A percentile compares a stretch with the other conserved stretches of the same genome.
These are phyloP conservation scores for Drosophila watanabei DNA, from an alignment of 1,140 invertebrate species.

Conservation along the genomic window DNA sequence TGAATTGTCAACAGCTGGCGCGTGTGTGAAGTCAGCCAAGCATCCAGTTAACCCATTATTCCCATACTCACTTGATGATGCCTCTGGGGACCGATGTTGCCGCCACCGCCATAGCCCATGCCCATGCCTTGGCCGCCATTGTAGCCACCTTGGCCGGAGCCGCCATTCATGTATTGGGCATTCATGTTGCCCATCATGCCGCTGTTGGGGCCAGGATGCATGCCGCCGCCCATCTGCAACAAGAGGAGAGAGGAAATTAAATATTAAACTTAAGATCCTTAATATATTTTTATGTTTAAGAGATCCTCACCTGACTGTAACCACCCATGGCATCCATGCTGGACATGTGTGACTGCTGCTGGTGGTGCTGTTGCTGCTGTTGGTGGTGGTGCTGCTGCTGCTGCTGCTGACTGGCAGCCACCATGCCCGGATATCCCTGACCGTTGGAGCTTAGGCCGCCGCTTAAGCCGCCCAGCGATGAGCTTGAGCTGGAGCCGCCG, in stretches of 20 bases:
- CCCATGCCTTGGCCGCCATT: conserved; percentile 62
- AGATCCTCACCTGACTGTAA: conserved; percentile 76
- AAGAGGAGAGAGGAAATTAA: not conserved
- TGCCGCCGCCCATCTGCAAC: conserved; percentile 77
- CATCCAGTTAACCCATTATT: not conserved
- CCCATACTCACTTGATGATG: conserved; percentile 82
- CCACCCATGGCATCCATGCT: conserved; percentile 84
- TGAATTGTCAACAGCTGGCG: conserved; percentile 58
- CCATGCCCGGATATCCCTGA: conserved; percentile 66
- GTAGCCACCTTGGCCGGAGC: conserved; percentile 71
- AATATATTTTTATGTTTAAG: too few species aligned
- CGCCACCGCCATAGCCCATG: conserved; percentile 82
- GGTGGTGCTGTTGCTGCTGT: conserved; percentile 54
- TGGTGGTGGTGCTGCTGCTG: conserved; percentile 48
- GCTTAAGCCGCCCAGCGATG: conserved; percentile 55
- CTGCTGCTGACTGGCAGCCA: conserved; percentile 67
- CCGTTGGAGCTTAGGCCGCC: conserved; percentile 78
- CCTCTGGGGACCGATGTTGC: conserved; percentile 65
- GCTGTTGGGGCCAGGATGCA: conserved; percentile 72
- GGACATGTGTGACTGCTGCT: conserved; percentile 70
- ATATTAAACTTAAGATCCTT: not conserved
- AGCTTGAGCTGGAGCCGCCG: conserved; percentile 40
- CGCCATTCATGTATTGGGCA: conserved; percentile 83
- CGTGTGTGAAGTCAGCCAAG: conserved; percentile 37
- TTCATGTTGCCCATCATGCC: conserved; percentile 73